phyloP scores from a whole-genome alignment of 1,140 invertebrate species.

The Oscheius sp. region DNA sequence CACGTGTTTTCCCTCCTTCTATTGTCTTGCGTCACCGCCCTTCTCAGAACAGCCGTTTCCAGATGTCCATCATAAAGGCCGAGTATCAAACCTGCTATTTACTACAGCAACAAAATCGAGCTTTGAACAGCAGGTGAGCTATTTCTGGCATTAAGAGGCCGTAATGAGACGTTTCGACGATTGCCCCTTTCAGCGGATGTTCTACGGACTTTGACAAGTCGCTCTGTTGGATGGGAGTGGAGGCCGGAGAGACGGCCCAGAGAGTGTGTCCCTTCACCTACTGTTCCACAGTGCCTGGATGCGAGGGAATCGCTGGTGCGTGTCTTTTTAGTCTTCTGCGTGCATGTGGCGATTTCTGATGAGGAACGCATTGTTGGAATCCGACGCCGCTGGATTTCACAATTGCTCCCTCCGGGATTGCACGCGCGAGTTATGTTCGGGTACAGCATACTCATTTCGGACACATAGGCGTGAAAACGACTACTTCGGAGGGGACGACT shows the following conservation, averaged over 20 bases:
- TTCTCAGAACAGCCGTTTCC: background rate
- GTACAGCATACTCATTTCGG: background rate
- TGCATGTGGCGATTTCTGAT: background rate
- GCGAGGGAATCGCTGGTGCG: slow-evolving; percentile 49
- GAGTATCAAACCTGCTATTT: slow-evolving; percentile 19
- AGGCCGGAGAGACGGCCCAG: slow-evolving; percentile 43
- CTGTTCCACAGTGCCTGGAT: slow-evolving; percentile 54
- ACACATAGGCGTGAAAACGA: too few species aligned
- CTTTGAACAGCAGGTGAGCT: slow-evolving; percentile 1
- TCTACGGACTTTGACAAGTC: slow-evolving; percentile 48
- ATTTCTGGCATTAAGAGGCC: background rate
- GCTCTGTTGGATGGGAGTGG: slow-evolving; percentile 53
- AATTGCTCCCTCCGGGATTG: background rate
- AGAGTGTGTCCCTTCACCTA: slow-evolving; percentile 55
- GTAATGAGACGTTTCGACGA: background rate
- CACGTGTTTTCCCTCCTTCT: too few species aligned
- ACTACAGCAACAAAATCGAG: slow-evolving; percentile 1
- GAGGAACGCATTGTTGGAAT: slow-evolving; percentile 4
- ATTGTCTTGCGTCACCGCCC: too few species aligned
- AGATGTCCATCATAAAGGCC: slow-evolving; percentile 21
- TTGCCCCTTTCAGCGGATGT: slow-evolving; percentile 32
- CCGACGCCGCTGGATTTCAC: background rate
- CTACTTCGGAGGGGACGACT: background rate
- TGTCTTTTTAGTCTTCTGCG: background rate
- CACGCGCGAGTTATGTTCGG: slow-evolving; percentile 6